Evolutionary conservation across 2,888 invertebrate genomes (phyloP).

Genomic region (Amphiduros pacificus): DNA sequence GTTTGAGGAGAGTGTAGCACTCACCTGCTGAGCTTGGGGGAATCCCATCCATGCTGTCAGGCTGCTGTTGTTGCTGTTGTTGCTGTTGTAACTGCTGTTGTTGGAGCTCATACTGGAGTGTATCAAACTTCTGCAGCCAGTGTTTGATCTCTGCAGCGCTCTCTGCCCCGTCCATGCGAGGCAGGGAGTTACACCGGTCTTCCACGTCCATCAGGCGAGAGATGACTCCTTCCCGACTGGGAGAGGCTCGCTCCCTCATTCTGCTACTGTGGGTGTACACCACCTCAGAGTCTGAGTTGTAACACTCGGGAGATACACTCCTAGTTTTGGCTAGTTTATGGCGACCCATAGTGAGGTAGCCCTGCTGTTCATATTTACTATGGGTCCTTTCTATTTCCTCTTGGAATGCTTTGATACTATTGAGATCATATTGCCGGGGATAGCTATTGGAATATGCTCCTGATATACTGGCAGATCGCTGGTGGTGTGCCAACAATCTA

Average conservation of each 20-base stretch:
- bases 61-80: neutral
- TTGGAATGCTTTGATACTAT: slow-evolving; percentile 25
- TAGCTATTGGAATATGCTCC: neutral
- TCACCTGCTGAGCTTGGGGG: no score
- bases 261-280: slow-evolving; percentile 29
- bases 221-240: slow-evolving; percentile 1
- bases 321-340: slow-evolving; percentile 14
- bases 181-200: slow-evolving; percentile 58
- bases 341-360: neutral
- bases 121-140: slow-evolving; percentile 56
- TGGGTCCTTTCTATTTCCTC: slow-evolving; percentile 29
- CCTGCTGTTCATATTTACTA: slow-evolving; percentile 15
- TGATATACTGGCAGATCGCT: neutral
- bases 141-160: slow-evolving; percentile 46
- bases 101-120: slow-evolving; percentile 61
- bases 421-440: slow-evolving; percentile 18
- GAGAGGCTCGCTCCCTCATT: slow-evolving; percentile 1
- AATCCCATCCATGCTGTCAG: neutral
- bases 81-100: slow-evolving; percentile 20
- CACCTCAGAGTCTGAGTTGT: slow-evolving; percentile 89
- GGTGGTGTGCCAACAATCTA: neutral
- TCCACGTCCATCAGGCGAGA: slow-evolving; percentile 17
- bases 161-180: slow-evolving; percentile 42
- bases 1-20: no score
- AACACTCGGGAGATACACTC: slow-evolving; percentile 61